phyloP scores from a whole-genome alignment of 2,888 invertebrate genomes.

The Steromphala cineraria region DNA sequence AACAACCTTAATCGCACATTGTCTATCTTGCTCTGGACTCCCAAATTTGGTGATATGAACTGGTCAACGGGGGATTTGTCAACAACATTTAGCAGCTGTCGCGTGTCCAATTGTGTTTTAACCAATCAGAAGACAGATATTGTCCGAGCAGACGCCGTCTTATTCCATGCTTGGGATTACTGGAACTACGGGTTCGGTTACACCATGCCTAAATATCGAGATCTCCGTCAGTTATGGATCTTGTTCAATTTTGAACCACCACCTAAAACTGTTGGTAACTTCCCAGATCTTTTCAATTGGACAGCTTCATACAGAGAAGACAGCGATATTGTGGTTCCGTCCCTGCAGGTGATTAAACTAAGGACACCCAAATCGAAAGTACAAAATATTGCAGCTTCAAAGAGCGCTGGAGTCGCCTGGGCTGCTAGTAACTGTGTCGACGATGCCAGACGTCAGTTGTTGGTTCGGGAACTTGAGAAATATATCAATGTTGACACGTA shows the following conservation, averaged over 20 bases:
- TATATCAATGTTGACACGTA: slow-evolving; percentile 29
- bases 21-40: slow-evolving; percentile 17
- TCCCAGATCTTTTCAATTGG: slow-evolving; percentile 28
- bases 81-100: not conserved
- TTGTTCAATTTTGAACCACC: slow-evolving; percentile 30
- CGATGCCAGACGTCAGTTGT: slow-evolving; percentile 11
- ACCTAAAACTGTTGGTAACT: not conserved
- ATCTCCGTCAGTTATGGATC: slow-evolving; percentile 24
- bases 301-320: slow-evolving; percentile 25
- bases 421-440: slow-evolving; percentile 25
- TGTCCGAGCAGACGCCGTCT: not conserved
- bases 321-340: slow-evolving; percentile 24
- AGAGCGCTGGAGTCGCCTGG: not conserved
- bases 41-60: not conserved
- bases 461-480: slow-evolving; percentile 15
- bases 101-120: not conserved
- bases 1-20: not conserved
- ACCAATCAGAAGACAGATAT: not conserved
- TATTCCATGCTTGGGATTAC: not conserved
- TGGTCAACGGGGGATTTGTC: not conserved
- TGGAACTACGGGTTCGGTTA: not conserved
- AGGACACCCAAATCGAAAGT: no score
- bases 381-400: not conserved
- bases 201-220: not conserved
- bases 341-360: not conserved